A percentile compares a stretch with the other conserved stretches of the same genome.
These are phyloP conservation scores for Diarsia dahlii DNA, from an alignment of 2,888 invertebrate species.

Conservation along the genomic window DNA sequence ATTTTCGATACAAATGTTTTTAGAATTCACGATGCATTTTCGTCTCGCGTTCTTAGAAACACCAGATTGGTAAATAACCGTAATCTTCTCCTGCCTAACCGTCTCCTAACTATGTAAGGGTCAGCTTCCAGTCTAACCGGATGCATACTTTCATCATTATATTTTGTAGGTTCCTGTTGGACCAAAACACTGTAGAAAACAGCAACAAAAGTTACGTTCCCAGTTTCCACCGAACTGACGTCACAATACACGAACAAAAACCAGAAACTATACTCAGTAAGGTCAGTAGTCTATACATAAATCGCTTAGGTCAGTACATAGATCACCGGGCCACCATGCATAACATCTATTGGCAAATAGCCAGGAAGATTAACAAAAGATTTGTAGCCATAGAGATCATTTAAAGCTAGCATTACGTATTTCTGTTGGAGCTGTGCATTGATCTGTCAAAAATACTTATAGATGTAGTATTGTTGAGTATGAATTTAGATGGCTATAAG, in stretches of 20 bases:
- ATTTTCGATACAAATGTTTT: neutral
- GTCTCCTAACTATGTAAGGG: neutral
- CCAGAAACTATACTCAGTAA: slow-evolving; percentile 2
- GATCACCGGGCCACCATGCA: slow-evolving; percentile 30
- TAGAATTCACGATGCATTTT: neutral
- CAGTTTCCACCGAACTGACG: neutral
- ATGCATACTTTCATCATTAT: too few relatives aligned
- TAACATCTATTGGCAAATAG: slow-evolving; percentile 44
- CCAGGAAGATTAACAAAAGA: slow-evolving; percentile 55
- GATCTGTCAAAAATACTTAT: slow-evolving; percentile 9
- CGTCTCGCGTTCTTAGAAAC: neutral
- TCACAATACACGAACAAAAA: slow-evolving; percentile 21
- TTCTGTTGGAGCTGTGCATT: slow-evolving; percentile 11
- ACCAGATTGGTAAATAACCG: neutral
- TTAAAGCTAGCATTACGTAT: slow-evolving; percentile 22
- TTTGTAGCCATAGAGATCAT: slow-evolving; percentile 42
- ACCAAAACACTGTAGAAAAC: neutral
- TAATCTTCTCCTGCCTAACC: neutral
- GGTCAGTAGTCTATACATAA: slow-evolving; percentile 37
- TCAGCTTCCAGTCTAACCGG: neutral
- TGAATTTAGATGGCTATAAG: too few relatives aligned
- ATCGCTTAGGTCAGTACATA: slow-evolving; percentile 36
- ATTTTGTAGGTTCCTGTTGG: neutral
- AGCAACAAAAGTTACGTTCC: neutral
- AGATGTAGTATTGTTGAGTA: too few relatives aligned